Evolutionary conservation across 2,888 invertebrate species (phyloP).

Genomic region (Drosophila dives): DNA sequence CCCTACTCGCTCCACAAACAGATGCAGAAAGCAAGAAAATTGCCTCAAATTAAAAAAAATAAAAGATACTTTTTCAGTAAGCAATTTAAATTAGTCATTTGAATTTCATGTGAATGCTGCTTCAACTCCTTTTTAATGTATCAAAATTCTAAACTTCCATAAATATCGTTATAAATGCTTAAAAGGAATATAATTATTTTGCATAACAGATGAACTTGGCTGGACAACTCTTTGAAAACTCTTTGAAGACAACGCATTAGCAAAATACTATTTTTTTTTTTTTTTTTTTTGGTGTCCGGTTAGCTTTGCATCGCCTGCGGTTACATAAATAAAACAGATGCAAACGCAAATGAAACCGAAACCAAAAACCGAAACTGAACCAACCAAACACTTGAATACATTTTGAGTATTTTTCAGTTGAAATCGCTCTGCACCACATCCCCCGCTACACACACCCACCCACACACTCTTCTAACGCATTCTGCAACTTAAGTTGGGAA

Average conservation of each 20-base stretch:
- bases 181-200: neutral
- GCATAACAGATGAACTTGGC: slow-evolving; percentile 1
- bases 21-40: neutral
- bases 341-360: slow-evolving; percentile 40
- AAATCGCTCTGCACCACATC: slow-evolving; percentile 5
- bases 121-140: neutral
- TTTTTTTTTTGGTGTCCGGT: neutral
- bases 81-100: neutral
- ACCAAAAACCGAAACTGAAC: slow-evolving; percentile 46
- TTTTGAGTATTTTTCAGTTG: slow-evolving; percentile 47
- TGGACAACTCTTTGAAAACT: neutral
- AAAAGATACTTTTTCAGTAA: neutral
- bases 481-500: slow-evolving; percentile 76
- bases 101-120: neutral
- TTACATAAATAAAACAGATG: slow-evolving; percentile 50
- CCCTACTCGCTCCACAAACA: slow-evolving; percentile 6
- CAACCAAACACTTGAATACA: slow-evolving; percentile 34
- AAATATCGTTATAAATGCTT: neutral
- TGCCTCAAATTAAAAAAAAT: neutral
- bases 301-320: slow-evolving; percentile 33
- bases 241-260: no score
- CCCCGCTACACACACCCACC: neutral
- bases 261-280: neutral
- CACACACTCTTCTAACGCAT: slow-evolving; percentile 22
- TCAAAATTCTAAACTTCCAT: neutral